Evolutionary conservation across 2,113 vertebrate species (phyloP).

Genomic region (Butorides virescens): DNA sequence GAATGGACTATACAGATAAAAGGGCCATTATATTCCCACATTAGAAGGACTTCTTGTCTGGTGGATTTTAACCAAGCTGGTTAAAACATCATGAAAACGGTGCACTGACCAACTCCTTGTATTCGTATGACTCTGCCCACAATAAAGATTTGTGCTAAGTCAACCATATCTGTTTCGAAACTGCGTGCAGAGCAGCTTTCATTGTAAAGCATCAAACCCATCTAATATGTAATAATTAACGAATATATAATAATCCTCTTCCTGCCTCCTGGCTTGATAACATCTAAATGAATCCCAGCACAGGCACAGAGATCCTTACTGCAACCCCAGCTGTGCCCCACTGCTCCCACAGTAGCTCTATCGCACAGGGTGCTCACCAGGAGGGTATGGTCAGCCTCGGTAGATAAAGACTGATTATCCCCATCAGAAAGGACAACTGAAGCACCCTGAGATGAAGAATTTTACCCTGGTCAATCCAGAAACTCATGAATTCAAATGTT

Average conservation of each 20-base stretch:
- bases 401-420: not conserved
- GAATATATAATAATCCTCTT: not conserved
- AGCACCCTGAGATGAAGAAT: not conserved
- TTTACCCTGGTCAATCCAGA: not conserved
- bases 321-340: not conserved
- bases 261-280: not conserved
- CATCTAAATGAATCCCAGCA: not conserved
- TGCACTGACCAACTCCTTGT: not conserved
- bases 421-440: not conserved
- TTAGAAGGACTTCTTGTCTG: constrained; percentile 45
- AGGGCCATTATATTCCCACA: constrained; percentile 30
- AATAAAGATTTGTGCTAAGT: constrained; percentile 19
- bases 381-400: not conserved
- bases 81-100: constrained; percentile 6
- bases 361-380: rapidly evolving
- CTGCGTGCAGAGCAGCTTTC: not conserved
- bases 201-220: not conserved
- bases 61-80: constrained; percentile 36
- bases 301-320: not conserved
- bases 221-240: not conserved
- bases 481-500: not conserved
- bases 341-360: not conserved
- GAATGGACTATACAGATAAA: constrained; percentile 21
- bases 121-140: not conserved
- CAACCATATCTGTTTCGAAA: not conserved